Base-by-base conservation (phyloP, 2,113 vertebrate species). In the Odontesthes bonariensis region DNA sequence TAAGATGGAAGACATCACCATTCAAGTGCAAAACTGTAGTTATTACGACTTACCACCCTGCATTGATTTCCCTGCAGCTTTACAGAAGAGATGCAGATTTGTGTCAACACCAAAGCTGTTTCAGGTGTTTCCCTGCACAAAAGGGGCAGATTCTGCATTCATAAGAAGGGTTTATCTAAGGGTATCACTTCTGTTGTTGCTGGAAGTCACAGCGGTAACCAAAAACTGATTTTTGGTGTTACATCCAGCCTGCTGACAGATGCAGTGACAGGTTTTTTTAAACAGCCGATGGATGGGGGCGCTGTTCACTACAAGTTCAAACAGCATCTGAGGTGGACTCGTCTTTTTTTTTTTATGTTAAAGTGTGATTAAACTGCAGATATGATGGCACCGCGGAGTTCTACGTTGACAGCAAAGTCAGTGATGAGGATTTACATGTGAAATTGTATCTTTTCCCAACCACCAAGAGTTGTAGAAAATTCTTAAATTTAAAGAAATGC, bases 301-400 rank as follows among this genome's bases (percentile, higher is more conserved):
- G 88, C 88, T 89, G 82, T 88, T 84, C 33, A 75, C 88, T 65
- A 3, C 35, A 79, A 55, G 5, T 65, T 72, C 4, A 23, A 4
- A 0, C 9, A n/a, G 32, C 19, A n/a, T 55, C 66, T 44, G 47
- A 38, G 16, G 47, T 4, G 44, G 33, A 73, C 42, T 70, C 42
- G 32, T 0, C 19, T 10, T 33, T 10, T 23, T 10, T 10, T 33
- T 10, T 23, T 10, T 19, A 3, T 14, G 11, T 20, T 5, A 49
- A 40, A n/a, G 20, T 12, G 6, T 42, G 13, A 33, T 10, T 32
- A n/a, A 31, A 27, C 16, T 47, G 20, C 5, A 32, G 8, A 40
- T 54, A 47, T 5, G 1, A 32, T 5, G 49, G 22, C 2, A 42
- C 17, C 13, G 42, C 2, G 20, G 1, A 20, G 6, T 7, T 7